These are phyloP conservation scores for Lydus trimaculatus DNA, from an alignment of 2,888 invertebrate genomes.

Conservation along the genomic window DNA sequence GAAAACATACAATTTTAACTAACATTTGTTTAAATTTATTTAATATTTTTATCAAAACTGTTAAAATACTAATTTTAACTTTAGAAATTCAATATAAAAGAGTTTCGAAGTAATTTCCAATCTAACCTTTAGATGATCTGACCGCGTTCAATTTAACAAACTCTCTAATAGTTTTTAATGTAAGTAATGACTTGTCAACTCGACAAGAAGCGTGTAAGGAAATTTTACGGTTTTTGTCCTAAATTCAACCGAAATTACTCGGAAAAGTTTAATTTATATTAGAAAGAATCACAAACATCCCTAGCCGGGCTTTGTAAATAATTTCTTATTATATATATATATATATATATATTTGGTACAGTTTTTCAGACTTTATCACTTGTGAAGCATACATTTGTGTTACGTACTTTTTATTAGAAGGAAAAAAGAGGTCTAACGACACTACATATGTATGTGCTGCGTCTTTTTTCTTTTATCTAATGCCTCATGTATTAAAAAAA, in stretches of 20 bases:
- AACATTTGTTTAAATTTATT: neutral
- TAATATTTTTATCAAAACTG: neutral
- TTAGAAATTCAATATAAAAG: constrained; percentile 38
- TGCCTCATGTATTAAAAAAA: too few species aligned
- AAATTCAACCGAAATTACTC: constrained; percentile 43
- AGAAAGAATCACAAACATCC: constrained; percentile 36
- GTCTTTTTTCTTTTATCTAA: too few species aligned
- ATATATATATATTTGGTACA: neutral
- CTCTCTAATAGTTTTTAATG: constrained; percentile 50
- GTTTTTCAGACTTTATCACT: neutral
- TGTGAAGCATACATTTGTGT: neutral
- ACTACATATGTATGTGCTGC: too few species aligned
- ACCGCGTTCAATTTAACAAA: constrained; percentile 44
- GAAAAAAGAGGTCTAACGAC: neutral
- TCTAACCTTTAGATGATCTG: constrained; percentile 46
- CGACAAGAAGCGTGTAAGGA: constrained; percentile 34
- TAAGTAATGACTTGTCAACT: constrained; percentile 45
- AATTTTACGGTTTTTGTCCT: constrained; percentile 47
- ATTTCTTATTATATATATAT: neutral
- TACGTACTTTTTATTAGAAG: neutral
- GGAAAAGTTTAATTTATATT: constrained; percentile 42
- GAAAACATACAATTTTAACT: neutral
- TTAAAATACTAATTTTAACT: constrained; percentile 3
- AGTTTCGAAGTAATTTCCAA: constrained; percentile 44
- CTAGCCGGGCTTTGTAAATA: neutral